Evolutionary conservation across 2,113 vertebrate genomes (phyloP).

Genomic region (Ivindomyrus marchei): DNA sequence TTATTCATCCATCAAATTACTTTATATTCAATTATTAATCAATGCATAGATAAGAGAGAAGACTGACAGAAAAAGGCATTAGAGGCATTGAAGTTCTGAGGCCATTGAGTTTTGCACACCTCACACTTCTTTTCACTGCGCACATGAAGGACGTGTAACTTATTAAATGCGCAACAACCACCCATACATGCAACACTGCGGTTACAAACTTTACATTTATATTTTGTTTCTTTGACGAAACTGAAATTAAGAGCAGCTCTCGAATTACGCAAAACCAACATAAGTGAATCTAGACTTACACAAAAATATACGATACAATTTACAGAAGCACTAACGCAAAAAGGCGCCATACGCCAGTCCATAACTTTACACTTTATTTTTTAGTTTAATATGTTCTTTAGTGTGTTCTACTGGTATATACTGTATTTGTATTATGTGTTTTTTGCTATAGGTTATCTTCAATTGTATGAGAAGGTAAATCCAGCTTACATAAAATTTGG

Average conservation of each 20-base stretch:
- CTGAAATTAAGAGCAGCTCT: not conserved
- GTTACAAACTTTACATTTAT: not conserved
- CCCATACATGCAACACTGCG: not conserved
- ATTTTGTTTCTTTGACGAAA: not conserved
- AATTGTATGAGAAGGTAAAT: not conserved
- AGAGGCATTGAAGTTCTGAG: not conserved
- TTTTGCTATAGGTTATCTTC: not conserved
- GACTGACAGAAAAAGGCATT: not conserved
- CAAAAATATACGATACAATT: not conserved
- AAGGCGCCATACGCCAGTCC: too few relatives aligned
- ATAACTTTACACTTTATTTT: not conserved
- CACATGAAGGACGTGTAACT: not conserved
- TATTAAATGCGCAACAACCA: not conserved
- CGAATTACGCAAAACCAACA: not conserved
- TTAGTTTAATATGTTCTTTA: not conserved
- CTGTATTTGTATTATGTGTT: not conserved
- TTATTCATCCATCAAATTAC: conserved; percentile 17
- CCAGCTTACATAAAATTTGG: not conserved
- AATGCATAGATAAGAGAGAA: not conserved
- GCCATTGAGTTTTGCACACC: not conserved
- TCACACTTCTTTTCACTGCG: not conserved
- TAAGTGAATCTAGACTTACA: not conserved
- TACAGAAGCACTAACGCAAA: not conserved
- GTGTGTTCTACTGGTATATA: not conserved
- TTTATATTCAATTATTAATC: conserved; percentile 18